Base-by-base conservation (phyloP, 53 echinoderm and acorn worm species). In the Mesocentrotus franciscanus region DNA sequence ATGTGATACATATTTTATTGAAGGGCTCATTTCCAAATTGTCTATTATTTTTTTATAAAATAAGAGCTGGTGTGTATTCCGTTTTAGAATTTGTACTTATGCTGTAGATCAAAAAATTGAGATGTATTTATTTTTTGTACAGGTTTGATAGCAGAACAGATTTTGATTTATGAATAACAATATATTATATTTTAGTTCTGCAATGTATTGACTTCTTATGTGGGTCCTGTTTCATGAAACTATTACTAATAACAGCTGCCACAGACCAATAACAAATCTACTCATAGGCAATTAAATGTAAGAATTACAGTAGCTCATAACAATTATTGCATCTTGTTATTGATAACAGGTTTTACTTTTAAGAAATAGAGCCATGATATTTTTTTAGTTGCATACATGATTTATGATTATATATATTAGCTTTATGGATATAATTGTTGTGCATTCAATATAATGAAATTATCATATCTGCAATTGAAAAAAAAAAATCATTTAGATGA, bases 121-220 rank as follows among this genome's bases (percentile, higher is more conserved):
- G 6, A 39, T 81, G 42, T 81, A 81, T 81, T 81, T 81, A 81
- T 81, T 81, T 14, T 81, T 81, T 81, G 81, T 81, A 81, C 81
- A 81, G 18, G 36, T 81, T 81, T 39, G 18, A 0, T 79, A 39
- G 39, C 42, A 81, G 42, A 81, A 42, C 9, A 39, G 20, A 81
- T 39, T 76, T 42, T 79, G 39, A 79, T 36, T 81, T 42, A 42
- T 81, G 42, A 17, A 20, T 4, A 1, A 42, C 1, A 32, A 32
- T 39, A 81, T 81, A 39, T 20, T 39, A 9, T 42, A 81, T 81
- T 27, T 72, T n/a, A 72, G 72, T 72, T 18, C 62, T 14, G 14
- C 62, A 62, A 14, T 62, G 62, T 49, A 49, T 2, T 49, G 2
- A 4, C 49, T 49, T 49, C 6, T 49, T 4, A 49, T 49, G 49